Evolutionary conservation across 2,113 vertebrate genomes (phyloP), one percentile per base, ranked within the genome.

Genomic region (Antennarius striatus): DNA sequence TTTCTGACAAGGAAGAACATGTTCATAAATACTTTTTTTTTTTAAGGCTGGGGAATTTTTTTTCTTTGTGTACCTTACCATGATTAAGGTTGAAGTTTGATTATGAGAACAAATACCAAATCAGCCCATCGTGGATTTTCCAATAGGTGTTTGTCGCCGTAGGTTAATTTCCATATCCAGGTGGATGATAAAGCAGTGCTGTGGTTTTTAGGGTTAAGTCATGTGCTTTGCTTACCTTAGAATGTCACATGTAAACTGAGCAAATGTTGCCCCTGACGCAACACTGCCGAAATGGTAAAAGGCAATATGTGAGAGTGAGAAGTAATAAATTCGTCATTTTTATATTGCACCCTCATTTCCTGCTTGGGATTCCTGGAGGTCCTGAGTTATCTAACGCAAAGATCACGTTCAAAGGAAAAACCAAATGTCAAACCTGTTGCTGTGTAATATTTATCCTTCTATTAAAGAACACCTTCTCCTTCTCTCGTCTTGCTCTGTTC

Each of bases 361-460:
- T 86, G 17, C 4, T 79, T 87, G 89, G 89, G 86, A 92, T 91
- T 91, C 90, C 89, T 82, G 68, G 60, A 80, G 67, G 85, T 47
- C 69, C 71, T 72, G 71, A 81, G 62, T 73, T 85, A 89, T 89
- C 78, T 87, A 77, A 86, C 22, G 3, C 1, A 0, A 39, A 66
- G 82, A 88, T 91, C 87, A 68, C 54, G 22, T 74, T 86, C 73
- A 81, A 82, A 86, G 78, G 68, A 55, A 68, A 84, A 83, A 80
- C 42, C 71, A 84, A 71, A 81, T 64, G 72, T 80, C 69, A 7
- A 12, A 77, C 65, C 58, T 67, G 70, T 86, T 84, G 86, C 78
- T 81, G 84, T 87, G n/a, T 87, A 88, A 92, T 91, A 89, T 92
- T 92, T 90, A 86, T 78, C 67, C 69, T 83, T 88, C 76, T 86